Conservation (phyloP, 2,888 invertebrate species). For the Pasiphila rectangulata region DNA sequence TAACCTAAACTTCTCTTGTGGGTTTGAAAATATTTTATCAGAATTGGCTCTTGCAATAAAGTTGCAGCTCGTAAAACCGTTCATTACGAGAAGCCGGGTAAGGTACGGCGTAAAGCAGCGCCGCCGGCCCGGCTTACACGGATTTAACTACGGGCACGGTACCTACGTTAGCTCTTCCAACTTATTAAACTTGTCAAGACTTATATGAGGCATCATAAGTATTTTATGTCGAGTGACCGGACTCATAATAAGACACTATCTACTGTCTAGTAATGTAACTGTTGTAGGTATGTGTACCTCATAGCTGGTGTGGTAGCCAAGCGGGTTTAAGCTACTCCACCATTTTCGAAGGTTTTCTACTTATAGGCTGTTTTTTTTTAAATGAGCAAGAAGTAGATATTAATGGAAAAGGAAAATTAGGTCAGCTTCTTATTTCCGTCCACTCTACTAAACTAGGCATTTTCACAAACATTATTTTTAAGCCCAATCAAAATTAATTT, state of each 20-base stretch:
- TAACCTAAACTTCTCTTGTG: not conserved
- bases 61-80: constrained; percentile 35
- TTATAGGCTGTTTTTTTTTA: no score
- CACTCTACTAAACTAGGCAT: no score
- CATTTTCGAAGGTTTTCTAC: no score
- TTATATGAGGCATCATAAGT: constrained; percentile 10
- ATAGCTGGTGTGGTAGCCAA: no score
- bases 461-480: no score
- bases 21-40: constrained; percentile 10
- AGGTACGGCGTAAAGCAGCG: constrained; percentile 8
- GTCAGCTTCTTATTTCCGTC: no score
- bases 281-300: no score
- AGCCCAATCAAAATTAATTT: constrained; percentile 4
- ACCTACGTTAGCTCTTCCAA: constrained; percentile 19
- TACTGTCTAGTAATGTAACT: not conserved
- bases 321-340: no score
- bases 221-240: not conserved
- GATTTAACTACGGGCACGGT: constrained; percentile 19
- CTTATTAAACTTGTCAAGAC: constrained; percentile 27
- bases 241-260: not conserved
- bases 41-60: constrained; percentile 31
- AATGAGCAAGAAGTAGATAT: no score
- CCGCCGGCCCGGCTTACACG: constrained; percentile 11
- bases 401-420: no score
- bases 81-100: constrained; percentile 22